Base-by-base conservation (phyloP, 2,113 vertebrate genomes). In the Anarhynchus alexandrinus region DNA sequence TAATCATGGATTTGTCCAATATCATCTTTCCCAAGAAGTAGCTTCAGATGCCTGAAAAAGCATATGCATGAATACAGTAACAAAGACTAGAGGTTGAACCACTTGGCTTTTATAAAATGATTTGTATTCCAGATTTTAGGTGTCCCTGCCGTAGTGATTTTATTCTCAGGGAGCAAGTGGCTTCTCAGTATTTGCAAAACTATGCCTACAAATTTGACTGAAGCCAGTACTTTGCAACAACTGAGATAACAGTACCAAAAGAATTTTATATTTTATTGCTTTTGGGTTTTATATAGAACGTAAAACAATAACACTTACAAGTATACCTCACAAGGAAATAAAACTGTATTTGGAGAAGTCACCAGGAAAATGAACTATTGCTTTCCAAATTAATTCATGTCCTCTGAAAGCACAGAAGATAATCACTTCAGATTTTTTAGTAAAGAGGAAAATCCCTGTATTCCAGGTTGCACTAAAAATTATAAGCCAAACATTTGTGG, bases 1-100 rank as follows among this genome's bases (percentile, higher is more conserved):
- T 97, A 97, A 98, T 97, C 74, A 92, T 67, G 87, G 94, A 97
- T 97, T 97, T 97, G 86, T 94, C 94, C 97, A 98, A 88, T 96
- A 97, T 96, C 96, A 96, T 94, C 96, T 96, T 98, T 96, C 83
- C 95, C 94, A 96, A 97, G 87, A 96, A 97, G 96, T 82, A 82
- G 94, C 74, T 38, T 96, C 93, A 90, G 76, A 93, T 84, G 30
- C 59, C 69, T 95, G 83, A 97, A 97, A 97, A 97, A 97, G 89
- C 93, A 95, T 94, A 97, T 96, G 95, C 92, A 97, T 91, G 94
- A 93, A 93, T 49, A 96, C 93, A 97, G 94, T 88, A 92, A 97
- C 91, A 92, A 83, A 40, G 86, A 94, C 71, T 86, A 94, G 86
- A 95, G 89, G 84, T 85, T 94, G 90, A 88, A 86, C 67, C 40